Conservation (phyloP, 2,797 vertebrate species). For the Agapornis canus region DNA sequence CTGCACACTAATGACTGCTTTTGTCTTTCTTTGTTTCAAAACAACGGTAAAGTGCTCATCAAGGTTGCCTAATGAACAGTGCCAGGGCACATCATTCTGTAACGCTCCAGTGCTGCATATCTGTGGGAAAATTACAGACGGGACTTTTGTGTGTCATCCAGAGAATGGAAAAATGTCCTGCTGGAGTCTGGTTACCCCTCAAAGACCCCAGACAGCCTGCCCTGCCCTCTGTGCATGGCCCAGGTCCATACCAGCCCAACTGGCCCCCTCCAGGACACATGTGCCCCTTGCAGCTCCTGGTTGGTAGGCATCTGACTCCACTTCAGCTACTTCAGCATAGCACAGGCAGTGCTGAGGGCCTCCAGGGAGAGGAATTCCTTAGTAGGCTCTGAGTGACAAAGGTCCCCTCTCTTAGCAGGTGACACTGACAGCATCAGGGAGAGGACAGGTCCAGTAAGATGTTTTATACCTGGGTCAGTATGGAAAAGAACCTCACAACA, state of each 20-base stretch:
- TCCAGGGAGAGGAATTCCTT: not conserved
- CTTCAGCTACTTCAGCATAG: not conserved
- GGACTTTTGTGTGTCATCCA: not conserved
- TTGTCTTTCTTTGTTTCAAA: slow-evolving; percentile 24
- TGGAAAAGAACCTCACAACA: not conserved
- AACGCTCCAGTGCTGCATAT: accelerated
- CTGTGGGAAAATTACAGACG: not conserved
- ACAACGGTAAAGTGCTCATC: not conserved
- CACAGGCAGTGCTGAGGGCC: accelerated
- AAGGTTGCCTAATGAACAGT: not conserved
- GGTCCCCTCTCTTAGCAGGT: not conserved
- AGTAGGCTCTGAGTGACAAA: not conserved
- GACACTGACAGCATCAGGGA: not conserved
- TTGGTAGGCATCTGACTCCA: accelerated
- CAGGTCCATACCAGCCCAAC: not conserved
- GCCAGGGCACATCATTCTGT: not conserved
- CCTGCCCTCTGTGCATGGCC: not conserved
- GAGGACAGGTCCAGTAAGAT: not conserved
- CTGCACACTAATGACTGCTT: not conserved
- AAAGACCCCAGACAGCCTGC: not conserved
- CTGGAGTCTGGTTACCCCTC: not conserved
- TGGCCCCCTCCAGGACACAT: accelerated
- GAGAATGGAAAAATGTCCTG: not conserved
- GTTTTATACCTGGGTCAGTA: not conserved
- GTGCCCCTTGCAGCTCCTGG: not conserved